A percentile compares a stretch with the other conserved stretches of the same genome.
Evolutionary conservation across 2,888 invertebrate species (phyloP).

Genomic region (Galerucella pusilla): DNA sequence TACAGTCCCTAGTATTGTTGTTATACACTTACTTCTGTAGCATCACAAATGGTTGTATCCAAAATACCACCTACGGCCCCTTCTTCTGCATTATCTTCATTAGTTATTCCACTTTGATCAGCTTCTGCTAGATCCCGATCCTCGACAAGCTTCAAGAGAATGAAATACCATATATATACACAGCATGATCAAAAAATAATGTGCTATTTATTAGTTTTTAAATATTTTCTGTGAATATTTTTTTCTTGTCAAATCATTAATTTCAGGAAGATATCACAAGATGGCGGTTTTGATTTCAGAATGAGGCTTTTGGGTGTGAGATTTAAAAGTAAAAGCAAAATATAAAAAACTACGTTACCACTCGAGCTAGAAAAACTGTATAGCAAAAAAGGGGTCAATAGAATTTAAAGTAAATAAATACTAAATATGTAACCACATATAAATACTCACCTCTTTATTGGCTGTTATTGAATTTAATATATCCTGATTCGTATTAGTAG

Average conservation of each 20-base stretch:
- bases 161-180: neutral
- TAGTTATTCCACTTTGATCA: constrained; percentile 75
- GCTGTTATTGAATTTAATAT: neutral
- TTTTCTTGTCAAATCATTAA: too few relatives aligned
- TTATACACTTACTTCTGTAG: constrained; percentile 40
- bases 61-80: constrained; percentile 63
- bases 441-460: neutral
- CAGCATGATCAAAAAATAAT: neutral
- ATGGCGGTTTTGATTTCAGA: too few relatives aligned
- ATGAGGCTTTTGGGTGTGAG: too few relatives aligned
- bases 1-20: too few relatives aligned
- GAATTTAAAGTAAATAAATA: too few relatives aligned
- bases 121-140: constrained; percentile 85
- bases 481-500: neutral
- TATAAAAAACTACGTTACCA: too few relatives aligned
- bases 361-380: too few relatives aligned
- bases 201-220: too few relatives aligned
- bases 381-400: too few relatives aligned
- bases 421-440: neutral
- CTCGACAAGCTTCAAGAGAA: constrained; percentile 65
- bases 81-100: constrained; percentile 56
- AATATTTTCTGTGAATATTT: too few relatives aligned
- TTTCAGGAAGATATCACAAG: too few relatives aligned
- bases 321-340: too few relatives aligned
- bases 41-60: constrained; percentile 36